These are phyloP conservation scores for Ceratitis capitata DNA, from an alignment of 1,140 invertebrate species.

Conservation along the genomic window DNA sequence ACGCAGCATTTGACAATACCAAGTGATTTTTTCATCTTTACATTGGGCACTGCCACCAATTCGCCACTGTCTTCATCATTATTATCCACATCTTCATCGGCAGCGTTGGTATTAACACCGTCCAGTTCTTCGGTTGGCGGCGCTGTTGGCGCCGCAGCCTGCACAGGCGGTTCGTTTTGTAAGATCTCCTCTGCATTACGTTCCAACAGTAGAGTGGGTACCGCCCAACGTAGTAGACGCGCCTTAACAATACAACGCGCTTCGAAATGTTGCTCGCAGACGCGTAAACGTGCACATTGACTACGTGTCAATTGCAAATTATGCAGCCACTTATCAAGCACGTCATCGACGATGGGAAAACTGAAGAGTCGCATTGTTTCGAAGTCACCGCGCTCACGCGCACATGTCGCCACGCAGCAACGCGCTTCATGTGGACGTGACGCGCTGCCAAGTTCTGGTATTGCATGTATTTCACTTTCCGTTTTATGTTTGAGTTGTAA, in stretches of 20 bases:
- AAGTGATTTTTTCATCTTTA: conserved; percentile 48
- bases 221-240: conserved; percentile 54
- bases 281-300: conserved; percentile 1
- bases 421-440: conserved; percentile 27
- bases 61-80: not conserved
- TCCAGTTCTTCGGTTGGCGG: not conserved
- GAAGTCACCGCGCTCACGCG: not conserved
- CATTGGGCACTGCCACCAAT: conserved; percentile 43
- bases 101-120: not conserved
- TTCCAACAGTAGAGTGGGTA: conserved; percentile 58
- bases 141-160: not conserved
- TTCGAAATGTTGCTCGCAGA: conserved; percentile 42
- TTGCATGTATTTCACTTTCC: conserved; percentile 9
- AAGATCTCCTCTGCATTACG: conserved; percentile 59
- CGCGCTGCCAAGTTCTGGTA: conserved; percentile 33
- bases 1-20: conserved; percentile 54
- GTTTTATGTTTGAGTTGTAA: not conserved
- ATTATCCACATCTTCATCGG: not conserved
- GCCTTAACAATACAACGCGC: conserved; percentile 37
- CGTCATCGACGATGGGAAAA: conserved; percentile 40
- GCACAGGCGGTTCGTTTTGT: conserved; percentile 47
- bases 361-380: conserved; percentile 39
- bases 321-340: conserved; percentile 42
- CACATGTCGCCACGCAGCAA: conserved; percentile 39
- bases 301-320: conserved; percentile 39